These are phyloP conservation scores for Polydrusus tereticollis DNA, from an alignment of 2,888 invertebrate species.

Conservation along the genomic window DNA sequence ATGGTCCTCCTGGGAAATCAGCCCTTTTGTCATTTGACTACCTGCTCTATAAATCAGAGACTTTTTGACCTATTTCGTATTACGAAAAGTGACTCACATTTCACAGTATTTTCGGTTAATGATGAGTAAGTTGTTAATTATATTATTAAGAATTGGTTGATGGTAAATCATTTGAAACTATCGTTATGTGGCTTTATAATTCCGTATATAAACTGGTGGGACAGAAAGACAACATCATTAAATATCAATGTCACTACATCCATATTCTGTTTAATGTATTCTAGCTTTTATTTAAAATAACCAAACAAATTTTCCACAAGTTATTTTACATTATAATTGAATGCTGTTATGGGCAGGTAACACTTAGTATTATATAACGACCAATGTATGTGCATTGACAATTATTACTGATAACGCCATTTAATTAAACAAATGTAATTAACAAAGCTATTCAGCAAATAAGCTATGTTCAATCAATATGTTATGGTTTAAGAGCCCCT, in stretches of 20 bases:
- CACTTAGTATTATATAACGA: not conserved
- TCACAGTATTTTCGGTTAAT: slow-evolving; percentile 28
- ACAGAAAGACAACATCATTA: no score
- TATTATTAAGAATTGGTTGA: slow-evolving; percentile 24
- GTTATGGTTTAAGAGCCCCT: not conserved
- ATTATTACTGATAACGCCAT: slow-evolving; percentile 4
- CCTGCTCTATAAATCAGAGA: slow-evolving; percentile 37
- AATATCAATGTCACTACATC: not conserved
- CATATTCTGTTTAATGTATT: not conserved
- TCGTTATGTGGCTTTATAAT: no score
- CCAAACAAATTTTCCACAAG: not conserved
- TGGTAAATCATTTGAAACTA: not conserved
- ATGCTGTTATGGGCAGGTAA: not conserved
- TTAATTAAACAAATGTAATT: slow-evolving; percentile 8
- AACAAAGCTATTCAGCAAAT: not conserved
- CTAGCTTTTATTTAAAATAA: not conserved
- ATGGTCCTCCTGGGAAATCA: slow-evolving; percentile 60
- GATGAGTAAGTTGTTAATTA: slow-evolving; percentile 32
- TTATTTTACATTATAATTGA: slow-evolving; percentile 1
- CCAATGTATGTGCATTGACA: not conserved
- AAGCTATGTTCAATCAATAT: not conserved
- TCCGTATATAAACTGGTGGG: no score
- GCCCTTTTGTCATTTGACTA: slow-evolving; percentile 37
- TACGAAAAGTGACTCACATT: slow-evolving; percentile 28
- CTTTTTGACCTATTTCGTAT: slow-evolving; percentile 33